phyloP scores from a whole-genome alignment of 1,140 invertebrate genomes.

The Megalonaias nervosa region DNA sequence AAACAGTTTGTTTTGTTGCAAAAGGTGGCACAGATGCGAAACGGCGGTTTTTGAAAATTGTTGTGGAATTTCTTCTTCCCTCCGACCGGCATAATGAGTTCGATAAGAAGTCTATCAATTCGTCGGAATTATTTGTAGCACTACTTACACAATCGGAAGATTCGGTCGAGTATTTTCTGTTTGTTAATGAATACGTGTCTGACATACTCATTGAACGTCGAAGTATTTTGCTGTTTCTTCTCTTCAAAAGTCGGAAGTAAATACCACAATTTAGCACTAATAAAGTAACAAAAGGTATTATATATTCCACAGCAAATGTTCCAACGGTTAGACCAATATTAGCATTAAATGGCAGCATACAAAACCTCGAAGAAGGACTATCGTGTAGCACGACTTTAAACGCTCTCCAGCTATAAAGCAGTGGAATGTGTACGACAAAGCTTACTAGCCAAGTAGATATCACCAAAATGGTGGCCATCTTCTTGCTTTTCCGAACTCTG shows the following conservation, averaged over 20 bases:
- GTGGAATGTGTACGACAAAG: slow-evolving; percentile 52
- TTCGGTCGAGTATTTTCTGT: slow-evolving; percentile 44
- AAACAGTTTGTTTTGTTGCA: slow-evolving; percentile 15
- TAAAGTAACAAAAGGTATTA: slow-evolving; percentile 51
- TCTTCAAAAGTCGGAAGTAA: slow-evolving; percentile 55
- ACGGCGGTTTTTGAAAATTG: slow-evolving; percentile 7
- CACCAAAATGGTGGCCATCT: slow-evolving; percentile 48
- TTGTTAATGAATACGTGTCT: slow-evolving; percentile 41
- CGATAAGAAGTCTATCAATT: slow-evolving; percentile 10
- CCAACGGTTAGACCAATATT: slow-evolving; percentile 41
- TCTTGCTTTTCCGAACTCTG: slow-evolving; percentile 53
- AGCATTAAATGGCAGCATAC: slow-evolving; percentile 43
- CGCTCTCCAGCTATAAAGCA: slow-evolving; percentile 45
- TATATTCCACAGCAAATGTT: slow-evolving; percentile 53
- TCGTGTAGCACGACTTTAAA: slow-evolving; percentile 14
- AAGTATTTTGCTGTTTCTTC: slow-evolving; percentile 58
- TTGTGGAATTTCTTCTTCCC: slow-evolving; percentile 19
- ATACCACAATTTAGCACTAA: slow-evolving; percentile 56
- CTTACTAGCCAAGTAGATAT: slow-evolving; percentile 49
- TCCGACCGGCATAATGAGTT: slow-evolving; percentile 1
- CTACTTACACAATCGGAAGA: slow-evolving; percentile 38
- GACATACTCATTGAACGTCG: slow-evolving; percentile 58
- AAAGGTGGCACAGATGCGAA: neutral
- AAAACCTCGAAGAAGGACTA: slow-evolving; percentile 18
- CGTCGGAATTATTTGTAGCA: slow-evolving; percentile 34